Percentiles rank a stretch among this genome's conserved stretches.
Evolutionary conservation across 2,797 vertebrate species (phyloP).

Genomic region (Dicrostonyx torquatus): DNA sequence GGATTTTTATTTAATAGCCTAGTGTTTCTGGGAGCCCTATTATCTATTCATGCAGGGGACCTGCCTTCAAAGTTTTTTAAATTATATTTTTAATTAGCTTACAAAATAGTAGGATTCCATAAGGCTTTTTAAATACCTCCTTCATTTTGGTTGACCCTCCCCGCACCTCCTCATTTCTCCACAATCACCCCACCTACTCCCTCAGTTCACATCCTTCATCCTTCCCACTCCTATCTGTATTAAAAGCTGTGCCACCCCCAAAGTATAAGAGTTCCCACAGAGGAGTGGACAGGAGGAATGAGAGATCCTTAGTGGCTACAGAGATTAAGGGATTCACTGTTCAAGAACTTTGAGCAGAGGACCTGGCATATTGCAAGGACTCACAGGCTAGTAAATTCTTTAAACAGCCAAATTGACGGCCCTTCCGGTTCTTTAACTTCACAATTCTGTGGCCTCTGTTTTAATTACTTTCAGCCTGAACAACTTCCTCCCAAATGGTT

Average conservation of each 20-base stretch:
- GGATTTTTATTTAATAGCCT: not conserved
- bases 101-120: not conserved
- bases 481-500: not conserved
- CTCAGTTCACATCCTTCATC: not conserved
- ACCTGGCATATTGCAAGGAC: not conserved
- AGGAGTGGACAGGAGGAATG: not conserved
- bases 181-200: not conserved
- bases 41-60: not conserved
- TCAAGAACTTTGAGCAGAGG: not conserved
- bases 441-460: not conserved
- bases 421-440: not conserved
- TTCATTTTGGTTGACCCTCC: not conserved
- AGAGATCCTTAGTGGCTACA: not conserved
- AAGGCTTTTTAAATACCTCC: not conserved
- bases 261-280: not conserved
- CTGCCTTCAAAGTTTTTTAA: not conserved
- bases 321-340: not conserved
- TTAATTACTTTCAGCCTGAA: constrained; percentile 7
- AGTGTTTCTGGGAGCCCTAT: not conserved
- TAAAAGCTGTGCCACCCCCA: not conserved
- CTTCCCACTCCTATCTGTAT: not conserved
- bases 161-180: not conserved
- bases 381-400: not conserved
- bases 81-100: not conserved
- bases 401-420: not conserved